Conservation (phyloP, 2,113 vertebrate species). For the Tetraodon nigroviridis region DNA sequence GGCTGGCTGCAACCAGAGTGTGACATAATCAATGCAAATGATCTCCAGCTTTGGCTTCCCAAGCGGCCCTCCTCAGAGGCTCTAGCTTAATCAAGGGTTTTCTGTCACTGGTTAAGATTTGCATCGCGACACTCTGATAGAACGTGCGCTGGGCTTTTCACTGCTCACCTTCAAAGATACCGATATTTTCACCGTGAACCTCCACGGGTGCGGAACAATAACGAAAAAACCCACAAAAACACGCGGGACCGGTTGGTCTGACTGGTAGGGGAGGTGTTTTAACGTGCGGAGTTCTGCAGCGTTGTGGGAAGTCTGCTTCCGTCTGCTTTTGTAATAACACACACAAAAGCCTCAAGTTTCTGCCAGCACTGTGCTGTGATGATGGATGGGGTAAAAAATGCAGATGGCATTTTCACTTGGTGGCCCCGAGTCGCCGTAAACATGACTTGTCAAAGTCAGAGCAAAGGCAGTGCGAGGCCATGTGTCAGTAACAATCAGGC, state of each 20-base stretch:
- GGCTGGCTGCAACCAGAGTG: slow-evolving; percentile 52
- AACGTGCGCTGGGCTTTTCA: not conserved
- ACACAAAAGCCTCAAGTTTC: not conserved
- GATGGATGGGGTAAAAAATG: not conserved
- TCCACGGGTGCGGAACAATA: too few relatives aligned
- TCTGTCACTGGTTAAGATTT: slow-evolving; percentile 44
- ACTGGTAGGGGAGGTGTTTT: too few relatives aligned
- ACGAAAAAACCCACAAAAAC: too few relatives aligned
- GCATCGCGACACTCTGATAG: not conserved
- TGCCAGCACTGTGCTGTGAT: not conserved
- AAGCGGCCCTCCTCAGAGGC: slow-evolving; percentile 29
- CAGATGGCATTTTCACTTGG: slow-evolving; percentile 4
- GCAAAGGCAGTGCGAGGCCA: slow-evolving; percentile 4
- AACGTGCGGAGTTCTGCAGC: not conserved
- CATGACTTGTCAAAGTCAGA: slow-evolving; percentile 21
- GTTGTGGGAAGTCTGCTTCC: not conserved
- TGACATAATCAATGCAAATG: slow-evolving; percentile 68
- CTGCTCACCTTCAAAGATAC: not conserved
- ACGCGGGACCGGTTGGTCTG: too few relatives aligned
- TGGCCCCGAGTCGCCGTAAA: slow-evolving; percentile 12
- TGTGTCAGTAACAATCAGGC: slow-evolving; percentile 12
- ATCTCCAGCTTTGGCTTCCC: slow-evolving; percentile 36
- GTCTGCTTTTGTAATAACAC: not conserved
- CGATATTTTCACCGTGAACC: not conserved
- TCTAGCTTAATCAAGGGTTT: slow-evolving; percentile 44